phyloP scores from a whole-genome alignment of 2,888 invertebrate species.

The Alsophila aescularia region DNA sequence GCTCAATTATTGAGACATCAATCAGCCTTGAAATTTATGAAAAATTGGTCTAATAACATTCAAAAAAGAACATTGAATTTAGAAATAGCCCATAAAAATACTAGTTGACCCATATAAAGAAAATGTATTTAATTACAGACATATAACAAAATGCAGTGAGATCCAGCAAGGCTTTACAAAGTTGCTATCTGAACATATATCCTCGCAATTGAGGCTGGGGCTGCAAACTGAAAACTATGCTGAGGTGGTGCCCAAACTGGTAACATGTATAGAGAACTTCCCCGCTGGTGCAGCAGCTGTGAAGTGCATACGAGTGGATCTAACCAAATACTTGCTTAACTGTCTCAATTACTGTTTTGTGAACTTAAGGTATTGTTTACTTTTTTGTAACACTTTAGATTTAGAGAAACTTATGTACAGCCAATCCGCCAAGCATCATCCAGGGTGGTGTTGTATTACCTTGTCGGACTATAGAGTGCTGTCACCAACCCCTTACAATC shows the following conservation, averaged over 20 bases:
- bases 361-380: slow-evolving; percentile 34
- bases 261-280: slow-evolving; percentile 68
- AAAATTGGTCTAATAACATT: too few relatives aligned
- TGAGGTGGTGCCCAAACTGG: slow-evolving; percentile 52
- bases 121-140: slow-evolving; percentile 48
- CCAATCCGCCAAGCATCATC: too few relatives aligned
- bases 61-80: too few relatives aligned
- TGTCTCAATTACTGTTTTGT: slow-evolving; percentile 49
- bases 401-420: too few relatives aligned
- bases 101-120: neutral
- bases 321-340: slow-evolving; percentile 50
- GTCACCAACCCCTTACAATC: too few relatives aligned
- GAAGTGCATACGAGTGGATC: slow-evolving; percentile 43
- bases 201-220: slow-evolving; percentile 22
- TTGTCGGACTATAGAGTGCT: too few relatives aligned
- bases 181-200: slow-evolving; percentile 48
- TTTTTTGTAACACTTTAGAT: too few relatives aligned
- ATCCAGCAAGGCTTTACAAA: slow-evolving; percentile 56
- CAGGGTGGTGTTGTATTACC: too few relatives aligned
- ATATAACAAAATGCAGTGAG: slow-evolving; percentile 54
- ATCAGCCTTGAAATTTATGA: too few relatives aligned
- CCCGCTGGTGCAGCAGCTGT: slow-evolving; percentile 58
- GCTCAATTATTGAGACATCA: too few relatives aligned
- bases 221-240: slow-evolving; percentile 40
- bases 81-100: too few relatives aligned